A percentile compares a stretch with the other conserved stretches of the same genome.
Evolutionary conservation across 2,113 vertebrate genomes (phyloP).

Genomic region (Chionodraco myersi): DNA sequence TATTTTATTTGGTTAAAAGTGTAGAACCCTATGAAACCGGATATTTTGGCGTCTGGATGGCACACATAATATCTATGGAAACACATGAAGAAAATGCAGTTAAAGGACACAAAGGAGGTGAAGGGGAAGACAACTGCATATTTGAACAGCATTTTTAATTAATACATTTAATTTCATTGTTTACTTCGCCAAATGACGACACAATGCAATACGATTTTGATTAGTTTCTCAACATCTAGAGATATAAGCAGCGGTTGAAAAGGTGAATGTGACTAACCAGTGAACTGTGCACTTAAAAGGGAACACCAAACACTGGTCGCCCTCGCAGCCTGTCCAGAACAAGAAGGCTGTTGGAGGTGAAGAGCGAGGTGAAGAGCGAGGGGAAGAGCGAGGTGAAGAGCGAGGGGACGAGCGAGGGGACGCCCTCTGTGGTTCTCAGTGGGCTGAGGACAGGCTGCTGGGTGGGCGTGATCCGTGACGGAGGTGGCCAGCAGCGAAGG

Average conservation of each 20-base stretch:
- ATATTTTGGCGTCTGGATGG: not conserved
- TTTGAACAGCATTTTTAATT: not conserved
- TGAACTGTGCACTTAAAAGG: conserved; percentile 72
- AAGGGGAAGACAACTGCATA: not conserved
- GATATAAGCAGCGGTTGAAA: no score
- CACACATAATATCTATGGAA: not conserved
- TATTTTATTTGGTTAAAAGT: not conserved
- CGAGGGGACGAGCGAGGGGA: conserved; percentile 18
- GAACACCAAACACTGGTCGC: conserved; percentile 67
- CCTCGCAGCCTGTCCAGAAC: conserved; percentile 65
- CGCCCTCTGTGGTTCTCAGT: conserved; percentile 63
- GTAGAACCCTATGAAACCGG: not conserved
- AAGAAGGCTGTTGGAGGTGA: conserved; percentile 52
- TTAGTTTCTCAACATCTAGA: no score
- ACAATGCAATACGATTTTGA: no score
- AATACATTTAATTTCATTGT: not conserved
- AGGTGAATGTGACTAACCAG: conserved; percentile 42
- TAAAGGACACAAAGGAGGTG: not conserved
- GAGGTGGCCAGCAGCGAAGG: conserved; percentile 53
- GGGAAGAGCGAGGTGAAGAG: no score
- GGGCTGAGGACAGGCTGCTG: conserved; percentile 43
- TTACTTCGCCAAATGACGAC: no score
- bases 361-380: not conserved
- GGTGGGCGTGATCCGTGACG: conserved; percentile 32
- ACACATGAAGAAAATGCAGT: not conserved